Conservation (phyloP, 1,140 invertebrate species). For the Oncopodura yosiiana region DNA sequence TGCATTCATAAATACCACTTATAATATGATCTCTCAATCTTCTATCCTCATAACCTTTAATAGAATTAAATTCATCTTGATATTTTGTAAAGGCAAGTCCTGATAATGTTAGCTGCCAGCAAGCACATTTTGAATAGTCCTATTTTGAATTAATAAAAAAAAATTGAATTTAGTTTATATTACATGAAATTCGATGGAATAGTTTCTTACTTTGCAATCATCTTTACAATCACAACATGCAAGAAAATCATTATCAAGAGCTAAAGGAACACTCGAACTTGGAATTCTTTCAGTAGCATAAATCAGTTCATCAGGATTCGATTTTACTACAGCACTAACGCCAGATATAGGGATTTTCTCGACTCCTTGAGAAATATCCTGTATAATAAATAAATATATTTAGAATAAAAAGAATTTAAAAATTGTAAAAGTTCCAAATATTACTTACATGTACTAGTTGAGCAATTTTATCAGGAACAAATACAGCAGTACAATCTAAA, state of each 20-base stretch:
- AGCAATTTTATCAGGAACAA: slow-evolving; percentile 49
- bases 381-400: too few species aligned
- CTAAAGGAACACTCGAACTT: slow-evolving; percentile 71
- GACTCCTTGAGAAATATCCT: too few species aligned
- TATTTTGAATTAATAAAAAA: too few species aligned
- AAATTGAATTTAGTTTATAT: too few species aligned
- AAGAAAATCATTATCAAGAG: slow-evolving; percentile 74
- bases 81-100: slow-evolving; percentile 44
- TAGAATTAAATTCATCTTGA: slow-evolving; percentile 38
- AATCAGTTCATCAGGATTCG: slow-evolving; percentile 70
- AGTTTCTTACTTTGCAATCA: too few species aligned
- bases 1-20: slow-evolving; percentile 93
- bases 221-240: slow-evolving; percentile 85
- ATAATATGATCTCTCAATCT: slow-evolving; percentile 69
- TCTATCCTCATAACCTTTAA: slow-evolving; percentile 66
- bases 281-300: slow-evolving; percentile 77
- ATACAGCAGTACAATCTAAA: slow-evolving; percentile 71
- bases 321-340: too few species aligned
- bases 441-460: too few species aligned
- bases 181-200: too few species aligned
- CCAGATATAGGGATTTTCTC: too few species aligned
- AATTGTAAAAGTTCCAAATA: too few species aligned
- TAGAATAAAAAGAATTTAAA: too few species aligned
- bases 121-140: slow-evolving; percentile 79
- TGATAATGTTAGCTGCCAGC: slow-evolving; percentile 79